Percentiles rank a stretch among this genome's conserved stretches.
phyloP scores from a whole-genome alignment of 2,797 vertebrate species.

The Nyctalus aviator region DNA sequence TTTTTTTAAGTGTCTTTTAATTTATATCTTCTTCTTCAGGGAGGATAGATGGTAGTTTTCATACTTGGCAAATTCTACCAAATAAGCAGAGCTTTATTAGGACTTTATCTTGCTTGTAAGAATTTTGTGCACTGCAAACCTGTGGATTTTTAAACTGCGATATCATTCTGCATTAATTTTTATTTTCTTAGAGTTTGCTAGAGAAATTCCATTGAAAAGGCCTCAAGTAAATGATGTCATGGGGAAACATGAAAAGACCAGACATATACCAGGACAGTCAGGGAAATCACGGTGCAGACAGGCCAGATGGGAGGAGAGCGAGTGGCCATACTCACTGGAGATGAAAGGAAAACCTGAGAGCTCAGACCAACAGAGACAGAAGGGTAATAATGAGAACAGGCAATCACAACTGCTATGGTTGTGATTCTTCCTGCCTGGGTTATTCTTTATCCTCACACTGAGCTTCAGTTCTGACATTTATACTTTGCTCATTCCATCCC shows the following conservation, averaged over 20 bases:
- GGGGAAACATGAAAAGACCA: not conserved
- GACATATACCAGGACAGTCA: not conserved
- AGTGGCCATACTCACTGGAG: not conserved
- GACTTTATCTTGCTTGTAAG: not conserved
- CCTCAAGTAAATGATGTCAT: not conserved
- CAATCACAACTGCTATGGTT: accelerated
- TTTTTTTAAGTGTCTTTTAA: not conserved
- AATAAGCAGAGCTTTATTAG: not conserved
- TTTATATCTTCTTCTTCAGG: not conserved
- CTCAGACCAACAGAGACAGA: not conserved
- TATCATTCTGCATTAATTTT: not conserved
- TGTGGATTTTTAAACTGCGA: not conserved
- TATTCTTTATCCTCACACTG: not conserved
- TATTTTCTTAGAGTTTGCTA: not conserved
- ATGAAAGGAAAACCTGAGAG: not conserved
- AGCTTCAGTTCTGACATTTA: conserved; percentile 39
- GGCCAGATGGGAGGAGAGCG: not conserved
- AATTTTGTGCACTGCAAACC: not conserved
- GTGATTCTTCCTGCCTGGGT: not conserved
- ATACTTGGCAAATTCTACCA: not conserved
- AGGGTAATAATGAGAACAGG: not conserved
- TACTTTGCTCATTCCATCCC: not conserved
- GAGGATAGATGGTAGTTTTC: not conserved
- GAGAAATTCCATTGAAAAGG: not conserved
- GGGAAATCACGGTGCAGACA: not conserved